phyloP scores from a whole-genome alignment of 2,888 invertebrate genomes.

The Drosophila vallismaia region DNA sequence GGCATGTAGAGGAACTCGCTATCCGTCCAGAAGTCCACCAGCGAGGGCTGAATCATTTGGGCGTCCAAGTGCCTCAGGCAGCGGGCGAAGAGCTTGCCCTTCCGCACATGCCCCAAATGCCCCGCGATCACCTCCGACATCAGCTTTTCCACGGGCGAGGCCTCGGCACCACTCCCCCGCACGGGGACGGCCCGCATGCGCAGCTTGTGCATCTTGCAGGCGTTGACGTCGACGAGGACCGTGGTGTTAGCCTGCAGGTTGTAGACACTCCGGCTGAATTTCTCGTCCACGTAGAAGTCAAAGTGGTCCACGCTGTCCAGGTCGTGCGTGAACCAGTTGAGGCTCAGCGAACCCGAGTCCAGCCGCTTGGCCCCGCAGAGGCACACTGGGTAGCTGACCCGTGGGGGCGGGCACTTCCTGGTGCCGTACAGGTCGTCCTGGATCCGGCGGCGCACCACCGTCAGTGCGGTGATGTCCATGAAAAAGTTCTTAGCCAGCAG shows the following conservation, averaged over 20 bases:
- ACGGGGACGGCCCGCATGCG: slow-evolving; percentile 15
- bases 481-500: slow-evolving; percentile 56
- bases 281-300: slow-evolving; percentile 51
- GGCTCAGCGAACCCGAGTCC: slow-evolving; percentile 36
- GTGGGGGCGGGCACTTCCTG: slow-evolving; percentile 27
- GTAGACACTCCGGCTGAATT: slow-evolving; percentile 44
- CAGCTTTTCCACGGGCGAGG: slow-evolving; percentile 15
- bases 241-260: slow-evolving; percentile 37
- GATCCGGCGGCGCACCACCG: slow-evolving; percentile 33
- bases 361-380: slow-evolving; percentile 45
- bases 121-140: slow-evolving; percentile 22
- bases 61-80: slow-evolving; percentile 32
- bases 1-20: slow-evolving; percentile 64
- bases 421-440: slow-evolving; percentile 34
- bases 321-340: slow-evolving; percentile 64
- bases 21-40: slow-evolving; percentile 61
- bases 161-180: slow-evolving; percentile 7
- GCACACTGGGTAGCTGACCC: slow-evolving; percentile 47
- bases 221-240: slow-evolving; percentile 54
- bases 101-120: slow-evolving; percentile 24
- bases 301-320: slow-evolving; percentile 49
- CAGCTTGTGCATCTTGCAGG: slow-evolving; percentile 24
- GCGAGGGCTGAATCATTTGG: slow-evolving; percentile 23
- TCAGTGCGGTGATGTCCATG: slow-evolving; percentile 62
- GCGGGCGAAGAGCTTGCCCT: slow-evolving; percentile 36